Evolutionary conservation across 2,888 invertebrate species (phyloP).

Genomic region (Idaea aversata): DNA sequence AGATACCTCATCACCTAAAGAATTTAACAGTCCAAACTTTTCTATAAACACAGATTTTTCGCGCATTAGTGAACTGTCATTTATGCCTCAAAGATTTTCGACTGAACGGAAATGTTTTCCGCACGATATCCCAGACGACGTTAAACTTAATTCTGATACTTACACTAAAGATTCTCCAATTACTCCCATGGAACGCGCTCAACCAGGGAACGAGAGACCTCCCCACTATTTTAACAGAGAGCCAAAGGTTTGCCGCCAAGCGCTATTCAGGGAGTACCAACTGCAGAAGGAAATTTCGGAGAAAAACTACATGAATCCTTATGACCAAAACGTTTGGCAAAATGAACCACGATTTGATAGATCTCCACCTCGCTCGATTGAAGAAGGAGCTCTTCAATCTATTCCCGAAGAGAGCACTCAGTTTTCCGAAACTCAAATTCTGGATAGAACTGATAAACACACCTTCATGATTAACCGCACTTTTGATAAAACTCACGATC

Average conservation of each 20-base stretch:
- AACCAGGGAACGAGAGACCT: constrained; percentile 49
- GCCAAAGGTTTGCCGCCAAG: constrained; percentile 60
- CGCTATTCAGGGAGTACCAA: constrained; percentile 63
- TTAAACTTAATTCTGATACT: constrained; percentile 72
- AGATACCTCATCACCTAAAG: constrained; percentile 72
- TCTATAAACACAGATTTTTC: constrained; percentile 73
- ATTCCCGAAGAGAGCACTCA: constrained; percentile 75
- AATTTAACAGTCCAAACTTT: constrained; percentile 69
- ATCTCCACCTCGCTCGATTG: constrained; percentile 64
- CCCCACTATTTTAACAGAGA: constrained; percentile 48
- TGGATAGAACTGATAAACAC: constrained; percentile 54
- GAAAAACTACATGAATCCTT: constrained; percentile 37
- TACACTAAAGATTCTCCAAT: constrained; percentile 76
- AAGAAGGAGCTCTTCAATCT: constrained; percentile 66
- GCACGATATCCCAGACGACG: constrained; percentile 57
- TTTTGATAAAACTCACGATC: constrained; percentile 55
- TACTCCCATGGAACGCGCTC: constrained; percentile 47
- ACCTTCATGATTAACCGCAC: constrained; percentile 72
- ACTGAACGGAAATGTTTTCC: constrained; percentile 67
- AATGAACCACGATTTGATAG: constrained; percentile 49
- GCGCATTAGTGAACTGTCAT: constrained; percentile 70
- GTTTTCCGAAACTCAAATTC: constrained; percentile 52
- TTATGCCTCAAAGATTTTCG: constrained; percentile 67
- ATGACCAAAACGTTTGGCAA: constrained; percentile 63
- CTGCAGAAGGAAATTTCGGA: constrained; percentile 36